phyloP scores from a whole-genome alignment of 1,140 invertebrate genomes.

The Drosophila lacertosa region DNA sequence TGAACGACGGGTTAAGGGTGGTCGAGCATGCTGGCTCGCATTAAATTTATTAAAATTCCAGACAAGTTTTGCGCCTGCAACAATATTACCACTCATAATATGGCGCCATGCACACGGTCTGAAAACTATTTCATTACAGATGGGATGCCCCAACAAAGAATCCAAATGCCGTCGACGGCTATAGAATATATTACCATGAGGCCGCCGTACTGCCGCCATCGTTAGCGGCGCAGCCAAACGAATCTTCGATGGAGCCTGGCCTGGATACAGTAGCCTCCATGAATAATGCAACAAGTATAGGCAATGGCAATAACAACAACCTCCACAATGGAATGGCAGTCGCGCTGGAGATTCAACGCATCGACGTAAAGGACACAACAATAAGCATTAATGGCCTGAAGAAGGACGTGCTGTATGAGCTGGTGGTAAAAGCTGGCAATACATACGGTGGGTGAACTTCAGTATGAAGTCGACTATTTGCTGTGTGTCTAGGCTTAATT shows the following conservation, averaged over 20 bases:
- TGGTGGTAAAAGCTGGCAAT: constrained; percentile 92
- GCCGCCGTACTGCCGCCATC: constrained; percentile 75
- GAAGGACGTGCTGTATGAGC: constrained; percentile 90
- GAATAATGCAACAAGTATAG: constrained; percentile 79
- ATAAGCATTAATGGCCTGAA: constrained; percentile 88
- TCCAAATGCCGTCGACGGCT: constrained; percentile 92
- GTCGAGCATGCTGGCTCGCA: constrained; percentile 33
- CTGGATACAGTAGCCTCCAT: constrained; percentile 61
- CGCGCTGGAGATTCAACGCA: constrained; percentile 85
- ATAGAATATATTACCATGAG: constrained; percentile 88
- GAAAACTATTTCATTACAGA: constrained; percentile 84
- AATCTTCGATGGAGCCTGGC: constrained; percentile 53
- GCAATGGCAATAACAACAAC: constrained; percentile 28
- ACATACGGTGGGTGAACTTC: constrained; percentile 85
- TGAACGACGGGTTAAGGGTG: neutral
- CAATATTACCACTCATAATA: constrained; percentile 81
- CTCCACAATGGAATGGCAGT: constrained; percentile 37
- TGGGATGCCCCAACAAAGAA: constrained; percentile 93
- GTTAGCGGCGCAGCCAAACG: constrained; percentile 40
- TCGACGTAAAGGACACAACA: constrained; percentile 89
- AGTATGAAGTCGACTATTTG: constrained; percentile 1
- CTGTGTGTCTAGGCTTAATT: constrained; percentile 55
- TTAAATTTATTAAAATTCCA: constrained; percentile 83
- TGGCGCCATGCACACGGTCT: constrained; percentile 59
- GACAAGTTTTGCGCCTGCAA: constrained; percentile 74